Base-by-base conservation (phyloP, 2,888 invertebrate species). In the Neocrepidodera transversa region DNA sequence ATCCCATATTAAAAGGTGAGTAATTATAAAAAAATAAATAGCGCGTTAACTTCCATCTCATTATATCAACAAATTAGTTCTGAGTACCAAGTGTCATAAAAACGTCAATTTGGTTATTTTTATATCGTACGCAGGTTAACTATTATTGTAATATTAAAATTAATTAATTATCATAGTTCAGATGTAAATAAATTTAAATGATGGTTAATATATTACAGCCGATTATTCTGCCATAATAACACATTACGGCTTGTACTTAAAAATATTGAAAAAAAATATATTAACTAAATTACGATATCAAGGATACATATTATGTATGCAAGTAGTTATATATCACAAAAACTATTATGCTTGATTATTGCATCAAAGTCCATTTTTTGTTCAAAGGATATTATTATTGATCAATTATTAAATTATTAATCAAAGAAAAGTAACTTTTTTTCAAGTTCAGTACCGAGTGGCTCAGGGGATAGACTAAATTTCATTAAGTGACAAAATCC, bases 71-170 rank as follows among this genome's bases (percentile, higher is more conserved):
- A 65, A 65, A 63, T 65, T 65, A 57, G 54, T 65, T 65, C 61
- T 61, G 42, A 55, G 54, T 61, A 55, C 59, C 64, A 64, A 64
- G 64, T 66, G 62, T 55, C 51, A 57, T 64, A 59, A 64, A 64
- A 65, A 61, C 64, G 64, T 66, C 64, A 66, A 58, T 62, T 51
- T 42, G 51, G 60, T 63, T 65, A 65, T 65, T 67, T 65, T 62
- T 65, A 53, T 63, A 58, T 55, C 58, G 49, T 59, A 63, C 64
- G 64, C 61, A 66, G 61, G 63, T 66, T 62, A 64, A 43, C 17
- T 42, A 52, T 63, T 65, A 65, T 67, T 65, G 60, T 58, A 52
- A 62, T 63, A 64, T 65, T 63, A 45, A 45, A 54, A 45, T 47
- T 45, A 65, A 66, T 66, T 64, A 61, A 64, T 64, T 60, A 63